Conservation (phyloP, 2,888 invertebrate species). For the Melieria picta region DNA sequence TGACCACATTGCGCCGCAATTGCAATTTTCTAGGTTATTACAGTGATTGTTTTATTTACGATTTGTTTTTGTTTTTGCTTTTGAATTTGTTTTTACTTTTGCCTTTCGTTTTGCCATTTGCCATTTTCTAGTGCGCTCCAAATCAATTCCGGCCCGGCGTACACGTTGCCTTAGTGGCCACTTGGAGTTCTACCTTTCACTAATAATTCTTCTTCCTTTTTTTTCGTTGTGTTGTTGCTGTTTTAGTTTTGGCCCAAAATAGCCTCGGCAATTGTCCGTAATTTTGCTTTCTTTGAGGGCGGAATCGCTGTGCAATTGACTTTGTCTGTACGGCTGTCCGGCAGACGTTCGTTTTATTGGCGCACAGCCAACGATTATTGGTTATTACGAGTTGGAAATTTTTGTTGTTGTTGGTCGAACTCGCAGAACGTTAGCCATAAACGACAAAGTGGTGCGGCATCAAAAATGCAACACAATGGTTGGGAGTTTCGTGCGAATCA, state of each 20-base stretch:
- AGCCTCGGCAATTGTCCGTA: background rate
- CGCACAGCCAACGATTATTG: no score
- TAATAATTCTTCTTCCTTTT: background rate
- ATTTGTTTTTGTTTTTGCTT: background rate
- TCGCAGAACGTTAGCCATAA: no score
- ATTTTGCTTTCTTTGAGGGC: background rate
- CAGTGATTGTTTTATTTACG: constrained; percentile 31
- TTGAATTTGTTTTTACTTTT: background rate
- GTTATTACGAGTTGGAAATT: no score
- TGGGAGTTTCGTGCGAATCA: no score
- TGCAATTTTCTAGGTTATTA: constrained; percentile 33
- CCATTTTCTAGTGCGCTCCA: constrained; percentile 18
- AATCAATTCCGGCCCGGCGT: constrained; percentile 27
- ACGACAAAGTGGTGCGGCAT: no score
- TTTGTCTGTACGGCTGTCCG: no score
- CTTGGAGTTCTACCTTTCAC: constrained; percentile 16
- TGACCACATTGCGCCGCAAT: background rate
- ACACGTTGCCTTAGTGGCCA: background rate
- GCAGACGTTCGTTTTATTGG: no score
- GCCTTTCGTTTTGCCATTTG: background rate
- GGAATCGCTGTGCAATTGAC: background rate
- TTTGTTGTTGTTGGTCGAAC: no score
- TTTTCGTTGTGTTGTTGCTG: background rate
- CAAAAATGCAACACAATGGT: no score
- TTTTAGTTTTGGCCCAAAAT: background rate